Base-by-base conservation (phyloP, 2,888 invertebrate genomes). In the Subacronicta megacephala region DNA sequence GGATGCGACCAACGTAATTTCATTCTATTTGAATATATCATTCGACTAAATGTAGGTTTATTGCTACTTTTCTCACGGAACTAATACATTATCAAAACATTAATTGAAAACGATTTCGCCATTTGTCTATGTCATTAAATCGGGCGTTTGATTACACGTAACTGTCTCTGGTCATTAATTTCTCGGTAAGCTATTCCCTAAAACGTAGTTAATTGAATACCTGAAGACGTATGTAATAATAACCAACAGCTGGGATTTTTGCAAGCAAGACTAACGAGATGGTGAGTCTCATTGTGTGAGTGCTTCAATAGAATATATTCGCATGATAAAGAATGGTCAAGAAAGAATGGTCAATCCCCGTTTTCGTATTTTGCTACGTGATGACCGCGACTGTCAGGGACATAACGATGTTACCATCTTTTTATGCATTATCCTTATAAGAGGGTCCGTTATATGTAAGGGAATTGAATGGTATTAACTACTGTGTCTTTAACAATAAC, bases 41-140 rank as follows among this genome's bases (percentile, higher is more conserved):
- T 91, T 89, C 88, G 81, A 76, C 84, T 81, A 84, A 92, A 94
- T 92, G 92, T 94, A 93, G 94, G 94, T 94, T 94, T 94, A 93
- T 93, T 92, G 88, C 92, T 88, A 85, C 88, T 92, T 93, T 93
- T 94, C 94, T 93, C 93, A 94, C 93, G 94, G 92, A 93, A 93
- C 92, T 90, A 89, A 92, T 90, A 89, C 87, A 90, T 91, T 92
- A 91, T 89, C 89, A 85, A 90, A 90, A 86, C 78, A 85, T 89
- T 89, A 90, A 92, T 92, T 90, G 89, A 92, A 89, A 89, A 85
- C 85, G 88, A 90, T 90, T 90, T 90, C 89, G 87, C 89, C 90
- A 90, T 90, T 89, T 90, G 87, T 90, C 86, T 81, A 78, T 81
- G 83, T 80, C 84, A 87, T 88, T 89, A 86, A 88, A 83, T 80